phyloP scores from a whole-genome alignment of 1,140 invertebrate species.

The Aphis craccivora region DNA sequence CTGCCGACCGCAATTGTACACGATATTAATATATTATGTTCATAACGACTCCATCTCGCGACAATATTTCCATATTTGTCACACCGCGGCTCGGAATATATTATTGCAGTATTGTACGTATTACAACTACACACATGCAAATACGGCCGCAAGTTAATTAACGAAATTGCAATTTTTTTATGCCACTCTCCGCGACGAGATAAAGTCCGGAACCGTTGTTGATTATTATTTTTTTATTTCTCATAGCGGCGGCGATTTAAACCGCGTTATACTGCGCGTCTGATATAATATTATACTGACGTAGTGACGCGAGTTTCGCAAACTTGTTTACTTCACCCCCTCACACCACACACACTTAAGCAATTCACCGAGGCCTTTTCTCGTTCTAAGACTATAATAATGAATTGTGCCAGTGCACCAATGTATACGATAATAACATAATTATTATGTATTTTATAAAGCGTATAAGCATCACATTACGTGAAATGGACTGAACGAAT shows the following conservation, averaged over 20 bases:
- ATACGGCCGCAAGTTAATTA: background rate
- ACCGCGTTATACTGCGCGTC: background rate
- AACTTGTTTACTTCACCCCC: background rate
- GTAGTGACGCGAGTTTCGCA: background rate
- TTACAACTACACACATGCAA: background rate
- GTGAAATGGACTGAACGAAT: background rate
- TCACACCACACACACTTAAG: background rate
- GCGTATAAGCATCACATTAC: background rate
- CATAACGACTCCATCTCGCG: background rate
- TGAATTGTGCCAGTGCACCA: too few relatives aligned
- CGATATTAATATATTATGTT: background rate
- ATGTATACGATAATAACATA: background rate
- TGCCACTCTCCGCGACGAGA: background rate
- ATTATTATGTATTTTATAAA: background rate
- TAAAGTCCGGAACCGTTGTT: background rate
- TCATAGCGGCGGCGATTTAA: background rate
- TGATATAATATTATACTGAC: background rate
- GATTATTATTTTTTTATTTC: background rate
- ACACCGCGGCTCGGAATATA: background rate
- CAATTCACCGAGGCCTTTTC: background rate
- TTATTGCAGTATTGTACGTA: background rate
- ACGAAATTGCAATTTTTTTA: conserved; percentile 36
- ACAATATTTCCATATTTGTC: background rate
- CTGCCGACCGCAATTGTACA: background rate
- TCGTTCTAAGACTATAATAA: background rate